phyloP scores from a whole-genome alignment of 2,797 vertebrate species.

The Dendrocincla tyrannina region DNA sequence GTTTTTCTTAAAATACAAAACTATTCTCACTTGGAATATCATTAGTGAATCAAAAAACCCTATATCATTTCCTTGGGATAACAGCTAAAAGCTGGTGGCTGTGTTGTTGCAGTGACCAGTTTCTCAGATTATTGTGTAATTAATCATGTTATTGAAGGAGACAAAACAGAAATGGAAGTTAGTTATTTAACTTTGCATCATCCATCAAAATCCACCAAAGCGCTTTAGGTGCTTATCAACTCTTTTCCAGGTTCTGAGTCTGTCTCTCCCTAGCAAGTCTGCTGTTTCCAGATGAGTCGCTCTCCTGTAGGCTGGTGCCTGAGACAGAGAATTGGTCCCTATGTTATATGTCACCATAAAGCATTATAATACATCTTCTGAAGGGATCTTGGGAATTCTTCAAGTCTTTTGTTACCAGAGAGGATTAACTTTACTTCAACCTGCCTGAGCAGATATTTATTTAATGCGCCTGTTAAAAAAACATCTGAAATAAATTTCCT shows the following conservation, averaged over 20 bases:
- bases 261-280: neutral
- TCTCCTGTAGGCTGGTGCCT: neutral
- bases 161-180: neutral
- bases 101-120: neutral
- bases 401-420: neutral
- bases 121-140: neutral
- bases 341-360: neutral
- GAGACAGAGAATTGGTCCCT: neutral
- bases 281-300: neutral
- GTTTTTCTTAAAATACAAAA: neutral
- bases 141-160: neutral
- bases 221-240: neutral
- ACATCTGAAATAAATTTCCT: neutral
- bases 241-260: neutral
- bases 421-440: neutral
- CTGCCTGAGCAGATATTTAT: neutral
- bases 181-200: neutral
- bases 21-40: neutral
- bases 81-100: neutral
- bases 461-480: neutral
- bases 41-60: neutral
- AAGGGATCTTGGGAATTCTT: neutral
- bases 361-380: neutral
- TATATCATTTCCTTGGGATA: neutral
- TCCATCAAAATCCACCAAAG: neutral